A percentile compares a stretch with the other conserved stretches of the same genome.
These are phyloP conservation scores for Percopsis transmontana DNA, from an alignment of 2,113 vertebrate genomes.

Conservation along the genomic window DNA sequence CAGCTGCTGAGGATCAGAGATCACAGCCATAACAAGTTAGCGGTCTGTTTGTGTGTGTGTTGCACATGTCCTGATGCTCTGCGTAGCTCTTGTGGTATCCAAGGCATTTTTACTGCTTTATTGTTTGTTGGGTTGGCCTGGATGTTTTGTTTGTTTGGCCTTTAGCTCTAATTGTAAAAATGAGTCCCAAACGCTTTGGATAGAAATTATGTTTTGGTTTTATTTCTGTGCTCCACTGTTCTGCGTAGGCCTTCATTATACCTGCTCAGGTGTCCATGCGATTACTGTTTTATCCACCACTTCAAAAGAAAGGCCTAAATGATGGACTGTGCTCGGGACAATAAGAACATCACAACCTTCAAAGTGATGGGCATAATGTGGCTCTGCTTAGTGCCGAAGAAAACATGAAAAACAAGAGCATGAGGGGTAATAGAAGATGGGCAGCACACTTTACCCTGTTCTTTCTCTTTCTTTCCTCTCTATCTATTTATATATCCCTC, in stretches of 20 bases:
- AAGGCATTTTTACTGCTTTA: constrained; percentile 59
- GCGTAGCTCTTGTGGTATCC: constrained; percentile 46
- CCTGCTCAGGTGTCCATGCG: constrained; percentile 47
- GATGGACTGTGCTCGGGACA: constrained; percentile 50
- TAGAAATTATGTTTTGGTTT: constrained; percentile 46
- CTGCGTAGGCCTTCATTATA: constrained; percentile 47
- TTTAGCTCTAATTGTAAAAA: constrained; percentile 37
- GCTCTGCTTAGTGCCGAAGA: constrained; percentile 31
- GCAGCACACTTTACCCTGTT: constrained; percentile 34
- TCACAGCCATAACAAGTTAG: constrained; percentile 52
- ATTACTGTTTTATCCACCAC: constrained; percentile 55
- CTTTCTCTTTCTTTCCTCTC: background rate
- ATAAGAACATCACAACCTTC: constrained; percentile 60
- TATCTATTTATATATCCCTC: constrained; percentile 9
- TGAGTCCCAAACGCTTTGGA: constrained; percentile 43
- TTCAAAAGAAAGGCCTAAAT: constrained; percentile 57
- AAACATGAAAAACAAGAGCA: constrained; percentile 37
- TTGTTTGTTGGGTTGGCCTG: constrained; percentile 51
- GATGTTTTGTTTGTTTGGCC: constrained; percentile 44
- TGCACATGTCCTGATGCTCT: constrained; percentile 45
- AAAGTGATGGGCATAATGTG: constrained; percentile 40
- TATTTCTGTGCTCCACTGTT: constrained; percentile 52
- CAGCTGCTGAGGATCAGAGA: constrained; percentile 49
- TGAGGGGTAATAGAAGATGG: constrained; percentile 26
- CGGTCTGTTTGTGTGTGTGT: background rate